phyloP scores from a whole-genome alignment of 2,113 vertebrate species.

The Zosterops pallidus region DNA sequence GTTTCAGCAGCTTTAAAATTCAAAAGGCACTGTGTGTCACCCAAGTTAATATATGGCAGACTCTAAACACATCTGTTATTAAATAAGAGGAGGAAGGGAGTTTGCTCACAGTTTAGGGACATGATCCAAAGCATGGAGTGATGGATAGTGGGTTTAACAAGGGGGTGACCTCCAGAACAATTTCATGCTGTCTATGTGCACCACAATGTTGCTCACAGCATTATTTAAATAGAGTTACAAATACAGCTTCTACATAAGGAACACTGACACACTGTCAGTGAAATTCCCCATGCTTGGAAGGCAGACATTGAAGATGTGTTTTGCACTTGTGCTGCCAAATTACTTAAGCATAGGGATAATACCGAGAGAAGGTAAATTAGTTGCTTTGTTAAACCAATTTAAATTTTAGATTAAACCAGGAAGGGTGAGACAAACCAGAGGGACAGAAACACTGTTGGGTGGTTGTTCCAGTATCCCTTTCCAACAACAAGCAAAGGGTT shows the following conservation, averaged over 20 bases:
- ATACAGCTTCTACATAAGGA: neutral
- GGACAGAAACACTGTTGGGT: neutral
- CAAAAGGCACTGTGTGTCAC: slow-evolving; percentile 60
- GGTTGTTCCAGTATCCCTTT: neutral
- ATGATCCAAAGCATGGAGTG: neutral
- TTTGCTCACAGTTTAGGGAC: neutral
- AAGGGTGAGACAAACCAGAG: neutral
- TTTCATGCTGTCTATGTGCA: neutral
- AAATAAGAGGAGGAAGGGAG: neutral
- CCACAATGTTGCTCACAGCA: neutral
- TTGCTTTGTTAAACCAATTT: neutral
- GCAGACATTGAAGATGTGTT: neutral
- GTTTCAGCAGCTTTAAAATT: slow-evolving; percentile 69
- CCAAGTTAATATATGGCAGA: slow-evolving; percentile 55
- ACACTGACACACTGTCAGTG: neutral
- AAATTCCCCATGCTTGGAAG: neutral
- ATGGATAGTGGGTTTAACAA: neutral
- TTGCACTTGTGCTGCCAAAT: neutral
- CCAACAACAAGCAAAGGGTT: neutral
- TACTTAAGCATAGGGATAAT: neutral
- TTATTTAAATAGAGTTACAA: neutral
- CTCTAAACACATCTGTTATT: neutral
- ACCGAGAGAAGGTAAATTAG: neutral
- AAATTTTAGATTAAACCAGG: slow-evolving; percentile 25
- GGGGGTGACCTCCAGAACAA: neutral